Evolutionary conservation across 2,113 vertebrate species (phyloP), one percentile per base, ranked within the genome.

Genomic region (Petrocephalus zakoni): DNA sequence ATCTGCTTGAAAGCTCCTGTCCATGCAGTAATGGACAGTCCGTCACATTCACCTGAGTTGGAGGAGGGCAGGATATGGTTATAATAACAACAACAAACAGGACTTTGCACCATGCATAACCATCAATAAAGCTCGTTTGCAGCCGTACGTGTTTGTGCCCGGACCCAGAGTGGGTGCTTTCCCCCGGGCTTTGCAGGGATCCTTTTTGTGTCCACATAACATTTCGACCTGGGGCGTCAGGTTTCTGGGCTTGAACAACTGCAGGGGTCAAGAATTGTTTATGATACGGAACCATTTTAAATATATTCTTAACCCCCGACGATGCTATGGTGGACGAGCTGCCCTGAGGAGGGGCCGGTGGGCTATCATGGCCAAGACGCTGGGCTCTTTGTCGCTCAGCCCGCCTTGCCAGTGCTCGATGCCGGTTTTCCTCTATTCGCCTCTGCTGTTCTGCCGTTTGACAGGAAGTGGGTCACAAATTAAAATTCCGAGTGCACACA

Each of bases 381-480:
- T 25, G 64, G 11, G 37, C 8, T 46, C 91, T 96, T 75, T 96
- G 94, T 93, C 96, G 96, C 90, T 97, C 96, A 2, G 98, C 97
- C 95, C 98, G 96, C 88, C 96, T 95, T 25, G 97, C 97, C 90
- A 99, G 92, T 89, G 98, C 98, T 52, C 92, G 96, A 87, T 90
- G 95, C 42, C 97, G 94, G 92, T 99, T 99, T 90, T 97, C 97
- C 89, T 99, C 98, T 2, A 99, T 99, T 92, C 93, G 96, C 85
- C 94, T 94, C 94, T 95, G 96, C 84, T 99, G 98, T 87, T 98
- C 98, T 53, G 96, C 95, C 2, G 97, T 98, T 55, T 55, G 53
- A 55, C 53, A 19, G 17, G 11, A 55, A 55, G 17, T 13, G 11
- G 53, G 53, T 19, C 11, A 55, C 11, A 19, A 55, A 55, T 55